phyloP scores from a whole-genome alignment of 2,888 invertebrate genomes.

The Xylocampa areola region DNA sequence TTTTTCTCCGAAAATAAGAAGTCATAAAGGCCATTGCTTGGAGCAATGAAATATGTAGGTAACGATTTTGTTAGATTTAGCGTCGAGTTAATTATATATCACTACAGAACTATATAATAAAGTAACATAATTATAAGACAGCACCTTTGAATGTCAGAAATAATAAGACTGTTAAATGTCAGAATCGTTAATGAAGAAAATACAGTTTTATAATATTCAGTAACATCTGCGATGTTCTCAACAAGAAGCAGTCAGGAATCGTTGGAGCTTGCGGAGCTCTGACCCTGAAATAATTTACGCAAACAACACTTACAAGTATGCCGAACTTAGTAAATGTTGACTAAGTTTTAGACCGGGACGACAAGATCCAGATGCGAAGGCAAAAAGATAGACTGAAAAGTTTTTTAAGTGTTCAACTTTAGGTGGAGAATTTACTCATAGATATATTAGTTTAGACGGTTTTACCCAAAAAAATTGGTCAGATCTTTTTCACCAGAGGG shows the following conservation, averaged over 20 bases:
- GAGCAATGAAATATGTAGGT: too few species aligned
- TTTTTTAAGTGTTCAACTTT: neutral
- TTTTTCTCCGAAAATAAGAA: slow-evolving; percentile 7
- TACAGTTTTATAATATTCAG: neutral
- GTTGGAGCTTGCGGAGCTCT: neutral
- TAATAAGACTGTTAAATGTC: neutral
- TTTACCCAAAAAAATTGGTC: too few species aligned
- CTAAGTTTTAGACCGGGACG: slow-evolving; percentile 4
- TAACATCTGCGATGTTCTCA: neutral
- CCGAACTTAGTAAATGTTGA: slow-evolving; percentile 2
- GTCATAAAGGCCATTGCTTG: neutral
- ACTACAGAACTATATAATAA: neutral
- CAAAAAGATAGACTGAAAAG: neutral
- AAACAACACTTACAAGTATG: slow-evolving; percentile 10
- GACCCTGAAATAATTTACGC: neutral
- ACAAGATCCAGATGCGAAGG: neutral
- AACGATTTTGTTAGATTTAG: neutral
- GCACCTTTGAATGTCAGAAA: neutral
- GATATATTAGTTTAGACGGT: too few species aligned
- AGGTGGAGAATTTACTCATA: too few species aligned
- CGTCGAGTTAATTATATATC: neutral
- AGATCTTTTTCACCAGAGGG: too few species aligned
- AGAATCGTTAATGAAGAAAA: neutral
- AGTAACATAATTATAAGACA: neutral
- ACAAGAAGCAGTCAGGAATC: neutral